phyloP scores from a whole-genome alignment of 1,140 invertebrate genomes.

The Linepithema humile region DNA sequence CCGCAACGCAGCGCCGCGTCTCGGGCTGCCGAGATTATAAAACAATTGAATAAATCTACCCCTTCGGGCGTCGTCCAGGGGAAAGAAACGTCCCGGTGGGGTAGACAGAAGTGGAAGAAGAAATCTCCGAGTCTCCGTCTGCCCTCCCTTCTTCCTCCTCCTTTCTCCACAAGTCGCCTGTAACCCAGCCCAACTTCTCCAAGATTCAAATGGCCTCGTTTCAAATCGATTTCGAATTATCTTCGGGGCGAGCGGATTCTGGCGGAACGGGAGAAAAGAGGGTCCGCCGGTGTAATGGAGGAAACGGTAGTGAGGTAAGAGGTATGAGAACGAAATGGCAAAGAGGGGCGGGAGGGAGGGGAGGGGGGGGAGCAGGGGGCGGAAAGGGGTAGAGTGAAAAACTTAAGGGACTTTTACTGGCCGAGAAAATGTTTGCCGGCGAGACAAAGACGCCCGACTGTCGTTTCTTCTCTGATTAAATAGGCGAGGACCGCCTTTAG shows the following conservation, averaged over 20 bases:
- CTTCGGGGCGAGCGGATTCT: constrained; percentile 73
- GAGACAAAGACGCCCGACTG: constrained; percentile 55
- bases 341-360: neutral
- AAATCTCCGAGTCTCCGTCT: constrained; percentile 51
- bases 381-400: constrained; percentile 5
- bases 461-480: constrained; percentile 38
- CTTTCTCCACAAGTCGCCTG: neutral
- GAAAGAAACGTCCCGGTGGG: neutral
- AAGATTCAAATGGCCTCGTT: constrained; percentile 77
- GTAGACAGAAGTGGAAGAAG: constrained; percentile 42
- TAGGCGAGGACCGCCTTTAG: constrained; percentile 21
- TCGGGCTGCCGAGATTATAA: constrained; percentile 63
- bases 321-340: constrained; percentile 33
- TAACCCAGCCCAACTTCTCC: constrained; percentile 40
- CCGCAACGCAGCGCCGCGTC: constrained; percentile 22
- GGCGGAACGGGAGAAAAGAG: constrained; percentile 40
- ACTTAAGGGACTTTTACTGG: constrained; percentile 51
- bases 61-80: neutral
- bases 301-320: constrained; percentile 59
- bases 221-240: constrained; percentile 80
- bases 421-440: constrained; percentile 34
- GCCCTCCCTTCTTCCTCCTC: neutral
- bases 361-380: neutral
- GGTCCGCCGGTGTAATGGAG: constrained; percentile 61
- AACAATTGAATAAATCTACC: constrained; percentile 64